Base-by-base conservation (phyloP, 2,888 invertebrate species). In the Cephus rjabovi region DNA sequence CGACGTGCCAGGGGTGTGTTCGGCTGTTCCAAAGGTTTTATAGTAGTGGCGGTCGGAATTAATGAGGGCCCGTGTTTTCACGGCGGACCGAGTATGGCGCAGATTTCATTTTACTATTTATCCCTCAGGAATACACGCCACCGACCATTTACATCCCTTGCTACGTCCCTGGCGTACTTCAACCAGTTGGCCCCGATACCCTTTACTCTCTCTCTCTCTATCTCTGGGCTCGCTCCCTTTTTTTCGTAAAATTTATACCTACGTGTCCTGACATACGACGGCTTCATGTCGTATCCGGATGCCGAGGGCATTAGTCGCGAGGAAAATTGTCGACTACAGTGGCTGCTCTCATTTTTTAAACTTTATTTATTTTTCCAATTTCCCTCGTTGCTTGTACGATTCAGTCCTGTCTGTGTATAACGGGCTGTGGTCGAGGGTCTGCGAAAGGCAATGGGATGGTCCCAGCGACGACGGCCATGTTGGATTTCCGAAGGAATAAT, bases 81-180 rank as follows among this genome's bases (percentile, higher is more conserved):
- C 84, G 83, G 84, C 85, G 85, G 81, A 56, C 83, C 77, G 84
- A 84, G 82, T 84, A 83, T 81, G 84, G 86, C 84, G 82, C 83
- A 85, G 87, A 88, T 88, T 88, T 88, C 86, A 87, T 88, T 88
- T 88, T 83, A 86, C 87, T 85, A 86, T 88, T 88, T 87, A 86
- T 82, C 84, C 80, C 79, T 80, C 78, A 56, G 82, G 83, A 87
- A 87, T 88, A 87, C 87, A 87, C 86, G 87, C 83, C 85, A 73
- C 78, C 35, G 30, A 69, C 34, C 70, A 33, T 30, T 35, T 75
- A 56, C 30, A 71, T 15, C 40, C 71, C 69, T 68, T 73, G 40
- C 56, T 56, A 56, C 56, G 56, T 23, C 23, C 56, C 9, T 23
- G 23, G 23, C 23, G 23, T 23, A 23, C 34, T 12, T 15, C 75